phyloP scores from a whole-genome alignment of 2,113 vertebrate species.

The Epinephelus fuscoguttatus region DNA sequence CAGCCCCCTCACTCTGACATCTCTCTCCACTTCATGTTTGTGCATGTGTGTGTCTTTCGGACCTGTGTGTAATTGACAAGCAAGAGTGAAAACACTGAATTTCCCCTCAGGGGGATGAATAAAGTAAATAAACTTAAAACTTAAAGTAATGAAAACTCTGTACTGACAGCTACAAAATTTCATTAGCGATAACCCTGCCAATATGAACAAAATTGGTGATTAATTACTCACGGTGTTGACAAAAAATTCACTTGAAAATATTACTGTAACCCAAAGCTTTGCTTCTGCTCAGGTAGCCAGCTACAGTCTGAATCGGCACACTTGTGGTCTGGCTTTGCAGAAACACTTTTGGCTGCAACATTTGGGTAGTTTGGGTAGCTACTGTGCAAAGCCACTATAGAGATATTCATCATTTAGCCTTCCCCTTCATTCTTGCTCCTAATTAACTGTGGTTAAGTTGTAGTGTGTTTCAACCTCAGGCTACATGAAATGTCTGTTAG shows the following conservation, averaged over 20 bases:
- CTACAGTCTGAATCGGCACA: too few relatives aligned
- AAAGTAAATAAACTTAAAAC: too few relatives aligned
- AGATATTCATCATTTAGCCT: not conserved
- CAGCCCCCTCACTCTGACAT: too few relatives aligned
- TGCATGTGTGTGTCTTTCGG: too few relatives aligned
- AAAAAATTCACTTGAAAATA: not conserved
- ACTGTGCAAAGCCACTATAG: not conserved
- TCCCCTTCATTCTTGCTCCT: not conserved
- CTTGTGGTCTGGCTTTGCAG: too few relatives aligned
- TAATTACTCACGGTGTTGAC: not conserved
- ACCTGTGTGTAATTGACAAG: too few relatives aligned
- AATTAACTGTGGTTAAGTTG: not conserved
- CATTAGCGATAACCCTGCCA: not conserved
- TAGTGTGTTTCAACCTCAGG: not conserved
- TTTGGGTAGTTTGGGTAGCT: not conserved
- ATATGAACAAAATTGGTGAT: not conserved
- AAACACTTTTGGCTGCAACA: not conserved
- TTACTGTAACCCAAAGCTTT: not conserved
- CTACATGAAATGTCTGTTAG: constrained; percentile 8
- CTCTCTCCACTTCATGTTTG: too few relatives aligned
- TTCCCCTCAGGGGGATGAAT: too few relatives aligned
- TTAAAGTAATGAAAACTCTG: not conserved
- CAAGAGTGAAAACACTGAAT: too few relatives aligned
- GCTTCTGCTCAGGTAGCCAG: not conserved
- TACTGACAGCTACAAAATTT: not conserved